A percentile compares a stretch with the other conserved stretches of the same genome.
phyloP scores from a whole-genome alignment of 2,797 vertebrate species.

The Dermochelys coriacea region DNA sequence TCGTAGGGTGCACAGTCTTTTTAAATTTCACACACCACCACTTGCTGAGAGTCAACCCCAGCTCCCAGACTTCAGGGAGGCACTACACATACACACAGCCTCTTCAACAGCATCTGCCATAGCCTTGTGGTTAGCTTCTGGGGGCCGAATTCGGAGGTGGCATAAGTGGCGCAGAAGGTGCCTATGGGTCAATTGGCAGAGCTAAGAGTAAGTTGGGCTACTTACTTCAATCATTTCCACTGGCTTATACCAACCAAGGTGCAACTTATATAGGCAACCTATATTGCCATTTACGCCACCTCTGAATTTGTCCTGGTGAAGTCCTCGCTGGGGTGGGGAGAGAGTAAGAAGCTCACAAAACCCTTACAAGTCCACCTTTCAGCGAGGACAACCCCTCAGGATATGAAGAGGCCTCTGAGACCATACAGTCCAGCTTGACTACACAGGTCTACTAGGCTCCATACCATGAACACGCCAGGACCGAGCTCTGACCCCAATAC shows the following conservation, averaged over 20 bases:
- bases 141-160: neutral
- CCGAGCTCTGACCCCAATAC: neutral
- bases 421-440: neutral
- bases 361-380: neutral
- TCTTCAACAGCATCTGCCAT: neutral
- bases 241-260: neutral
- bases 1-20: neutral
- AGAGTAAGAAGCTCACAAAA: neutral
- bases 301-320: neutral
- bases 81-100: neutral
- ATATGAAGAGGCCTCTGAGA: neutral
- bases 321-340: neutral
- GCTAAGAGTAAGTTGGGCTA: neutral
- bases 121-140: neutral
- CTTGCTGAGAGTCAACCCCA: neutral
- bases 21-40: neutral
- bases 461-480: neutral
- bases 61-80: neutral
- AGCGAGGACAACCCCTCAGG: neutral
- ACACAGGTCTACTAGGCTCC: neutral
- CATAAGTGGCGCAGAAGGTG: neutral
- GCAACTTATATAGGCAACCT: neutral
- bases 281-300: neutral
- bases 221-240: neutral
- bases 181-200: neutral